These are phyloP conservation scores for Meiosimyza platycephala DNA, from an alignment of 2,888 invertebrate genomes.

Conservation along the genomic window DNA sequence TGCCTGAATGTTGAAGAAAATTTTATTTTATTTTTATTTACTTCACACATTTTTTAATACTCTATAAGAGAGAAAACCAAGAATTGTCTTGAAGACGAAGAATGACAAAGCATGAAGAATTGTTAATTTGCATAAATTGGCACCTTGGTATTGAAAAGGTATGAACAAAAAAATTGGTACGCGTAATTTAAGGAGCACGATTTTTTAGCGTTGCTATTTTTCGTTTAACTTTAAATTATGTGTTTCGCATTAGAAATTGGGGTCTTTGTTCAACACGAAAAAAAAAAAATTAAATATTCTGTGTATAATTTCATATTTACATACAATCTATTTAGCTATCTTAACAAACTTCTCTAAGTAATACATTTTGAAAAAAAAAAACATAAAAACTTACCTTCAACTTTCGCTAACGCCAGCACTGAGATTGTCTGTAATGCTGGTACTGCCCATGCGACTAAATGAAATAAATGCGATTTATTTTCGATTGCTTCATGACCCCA, in stretches of 20 bases:
- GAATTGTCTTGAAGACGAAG: neutral
- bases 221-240: no score
- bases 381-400: constrained; percentile 78
- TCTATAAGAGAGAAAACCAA: neutral
- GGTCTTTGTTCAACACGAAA: neutral
- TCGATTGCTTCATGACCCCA: constrained; percentile 99
- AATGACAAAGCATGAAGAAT: constrained; percentile 30
- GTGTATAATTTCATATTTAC: neutral
- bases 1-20: neutral
- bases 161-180: neutral
- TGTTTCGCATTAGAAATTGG: no score
- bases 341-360: neutral
- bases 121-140: constrained; percentile 35
- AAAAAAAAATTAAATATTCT: neutral
- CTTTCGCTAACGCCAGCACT: constrained; percentile 93
- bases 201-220: no score
- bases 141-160: constrained; percentile 20
- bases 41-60: neutral
- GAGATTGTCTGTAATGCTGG: constrained; percentile 96
- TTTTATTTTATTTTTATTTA: constrained; percentile 16
- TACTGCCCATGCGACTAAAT: constrained; percentile 97
- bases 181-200: neutral
- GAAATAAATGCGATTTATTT: constrained; percentile 96
- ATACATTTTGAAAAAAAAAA: neutral
- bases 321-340: neutral